A percentile compares a stretch with the other conserved stretches of the same genome.
phyloP scores from a whole-genome alignment of 2,113 vertebrate genomes.

The Hystrix brachyura region DNA sequence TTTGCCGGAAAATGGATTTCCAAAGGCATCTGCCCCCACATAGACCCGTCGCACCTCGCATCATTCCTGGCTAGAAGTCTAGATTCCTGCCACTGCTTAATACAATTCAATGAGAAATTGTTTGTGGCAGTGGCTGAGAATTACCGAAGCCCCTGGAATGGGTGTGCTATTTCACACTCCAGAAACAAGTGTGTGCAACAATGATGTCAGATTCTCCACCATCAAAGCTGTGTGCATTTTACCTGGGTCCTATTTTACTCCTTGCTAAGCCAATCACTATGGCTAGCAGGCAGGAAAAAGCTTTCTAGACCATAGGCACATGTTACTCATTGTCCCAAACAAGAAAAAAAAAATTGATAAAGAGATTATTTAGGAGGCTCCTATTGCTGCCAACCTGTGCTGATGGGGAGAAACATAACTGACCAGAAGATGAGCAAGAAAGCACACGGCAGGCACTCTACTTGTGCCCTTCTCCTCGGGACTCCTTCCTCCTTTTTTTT shows the following conservation, averaged over 20 bases:
- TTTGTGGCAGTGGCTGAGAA: not conserved
- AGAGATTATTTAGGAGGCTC: not conserved
- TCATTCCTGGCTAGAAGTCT: not conserved
- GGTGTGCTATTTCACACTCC: not conserved
- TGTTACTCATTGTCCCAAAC: not conserved
- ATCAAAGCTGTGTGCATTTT: fast-evolving
- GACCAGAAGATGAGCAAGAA: not conserved
- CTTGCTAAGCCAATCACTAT: not conserved
- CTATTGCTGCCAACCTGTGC: not conserved
- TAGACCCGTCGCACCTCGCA: not conserved
- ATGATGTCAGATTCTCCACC: constrained; percentile 50
- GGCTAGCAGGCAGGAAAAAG: not conserved
- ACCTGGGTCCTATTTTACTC: not conserved
- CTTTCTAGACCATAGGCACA: not conserved
- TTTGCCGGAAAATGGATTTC: not conserved
- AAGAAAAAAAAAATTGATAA: not conserved
- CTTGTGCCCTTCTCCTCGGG: not conserved
- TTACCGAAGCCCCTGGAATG: not conserved
- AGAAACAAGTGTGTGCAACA: not conserved
- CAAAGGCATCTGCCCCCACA: not conserved
- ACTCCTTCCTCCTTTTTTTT: not conserved
- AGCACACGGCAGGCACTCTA: fast-evolving
- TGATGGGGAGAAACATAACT: not conserved
- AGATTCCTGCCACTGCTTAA: not conserved
- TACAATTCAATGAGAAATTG: not conserved